A percentile compares a stretch with the other conserved stretches of the same genome.
phyloP scores from a whole-genome alignment of 2,113 vertebrate species.

The Tamias sibiricus region DNA sequence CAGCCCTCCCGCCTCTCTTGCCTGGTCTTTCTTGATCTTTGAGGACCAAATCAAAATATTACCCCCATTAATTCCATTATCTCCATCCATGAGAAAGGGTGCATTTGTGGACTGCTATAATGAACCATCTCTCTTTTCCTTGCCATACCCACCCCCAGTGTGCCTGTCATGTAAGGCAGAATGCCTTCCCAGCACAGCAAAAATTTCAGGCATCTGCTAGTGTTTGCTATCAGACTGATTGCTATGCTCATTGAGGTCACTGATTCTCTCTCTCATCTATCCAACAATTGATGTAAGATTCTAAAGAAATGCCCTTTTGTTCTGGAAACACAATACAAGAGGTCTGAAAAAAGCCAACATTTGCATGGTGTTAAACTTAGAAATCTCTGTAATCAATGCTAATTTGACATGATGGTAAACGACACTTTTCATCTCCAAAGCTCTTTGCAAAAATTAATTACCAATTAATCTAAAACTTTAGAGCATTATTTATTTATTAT shows the following conservation, averaged over 20 bases:
- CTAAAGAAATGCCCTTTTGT: conserved; percentile 62
- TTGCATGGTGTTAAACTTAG: background rate
- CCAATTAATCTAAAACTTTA: conserved; percentile 64
- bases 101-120: conserved; percentile 52
- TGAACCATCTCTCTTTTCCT: conserved; percentile 63
- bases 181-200: background rate
- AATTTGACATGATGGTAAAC: conserved; percentile 58
- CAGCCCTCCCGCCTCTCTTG: background rate
- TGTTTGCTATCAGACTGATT: conserved; percentile 64
- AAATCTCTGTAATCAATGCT: conserved; percentile 62
- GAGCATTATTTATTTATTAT: conserved; percentile 56
- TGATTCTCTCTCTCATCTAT: conserved; percentile 65
- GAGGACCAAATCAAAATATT: conserved; percentile 26
- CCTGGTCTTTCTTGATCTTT: conserved; percentile 75
- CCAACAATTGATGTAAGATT: conserved; percentile 49
- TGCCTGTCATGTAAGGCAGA: conserved; percentile 52
- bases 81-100: conserved; percentile 62
- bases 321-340: conserved; percentile 18
- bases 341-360: background rate
- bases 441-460: conserved; percentile 68
- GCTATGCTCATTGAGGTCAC: conserved; percentile 56
- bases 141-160: background rate
- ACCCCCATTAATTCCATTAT: conserved; percentile 75
- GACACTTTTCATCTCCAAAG: conserved; percentile 55
- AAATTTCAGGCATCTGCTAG: background rate